Evolutionary conservation across 2,113 vertebrate genomes (phyloP), one percentile per base, ranked within the genome.

Genomic region (Cephalopholis sonnerati): DNA sequence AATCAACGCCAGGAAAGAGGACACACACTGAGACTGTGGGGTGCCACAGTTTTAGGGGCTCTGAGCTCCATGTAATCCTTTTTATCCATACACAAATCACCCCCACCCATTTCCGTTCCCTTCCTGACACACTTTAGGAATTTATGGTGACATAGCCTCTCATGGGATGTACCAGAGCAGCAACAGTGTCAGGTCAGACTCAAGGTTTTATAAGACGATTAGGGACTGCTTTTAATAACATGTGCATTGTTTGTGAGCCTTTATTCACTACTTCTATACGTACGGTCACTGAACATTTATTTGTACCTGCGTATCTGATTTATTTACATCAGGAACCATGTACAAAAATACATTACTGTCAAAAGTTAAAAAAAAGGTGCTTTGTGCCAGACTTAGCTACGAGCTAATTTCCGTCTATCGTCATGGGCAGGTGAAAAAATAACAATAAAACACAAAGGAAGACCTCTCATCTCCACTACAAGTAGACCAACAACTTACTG

Each of bases 1-100:
- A 89, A 91, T 92, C 85, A 92, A 86, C 69, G 75, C 32, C 41
- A 62, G 80, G 11, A 90, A 84, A 72, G 85, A 87, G 85, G 87
- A 82, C 85, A 85, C n/a, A n/a, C 51, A 51, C 29, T 54, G 54
- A 82, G 74, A 86, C 87, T 73, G 71, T 59, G 70, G 78, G 79
- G 65, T 58, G 70, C 64, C 58, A 67, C 29, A 71, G 65, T 63
- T 71, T 80, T 84, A 62, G 63, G 84, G 84, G 83, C 79, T 81
- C 44, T 25, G 41, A 50, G 79, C 80, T 70, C 70, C 53, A 16
- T 71, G 72, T 41, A 65, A 73, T 54, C 67, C 77, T 86, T 81
- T 77, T 62, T 51, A 77, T 81, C 50, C 36, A 55, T 46, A 53
- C 62, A 65, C 55, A 72, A 88, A 83, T 77, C 87, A 81, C 65